A percentile compares a stretch with the other conserved stretches of the same genome.
These are phyloP conservation scores for Homarus gammarus DNA, from an alignment of 2,888 invertebrate species.

Conservation along the genomic window DNA sequence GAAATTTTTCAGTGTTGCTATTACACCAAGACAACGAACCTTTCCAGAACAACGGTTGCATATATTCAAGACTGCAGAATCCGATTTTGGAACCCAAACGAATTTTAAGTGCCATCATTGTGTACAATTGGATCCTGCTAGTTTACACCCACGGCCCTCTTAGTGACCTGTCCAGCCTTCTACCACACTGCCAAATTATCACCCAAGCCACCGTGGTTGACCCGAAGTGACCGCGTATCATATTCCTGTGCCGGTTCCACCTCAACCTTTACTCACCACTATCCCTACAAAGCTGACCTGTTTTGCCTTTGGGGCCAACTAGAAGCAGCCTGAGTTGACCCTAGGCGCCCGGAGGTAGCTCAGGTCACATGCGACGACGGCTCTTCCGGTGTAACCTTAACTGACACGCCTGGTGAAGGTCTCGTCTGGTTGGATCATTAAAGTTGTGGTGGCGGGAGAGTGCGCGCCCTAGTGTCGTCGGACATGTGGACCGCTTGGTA, in stretches of 20 bases:
- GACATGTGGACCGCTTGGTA: constrained; percentile 37
- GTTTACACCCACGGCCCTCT: neutral
- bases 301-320: constrained; percentile 2
- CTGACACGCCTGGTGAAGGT: constrained; percentile 17
- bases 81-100: constrained; percentile 19
- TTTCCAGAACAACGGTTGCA: constrained; percentile 15
- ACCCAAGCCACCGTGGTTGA: constrained; percentile 30
- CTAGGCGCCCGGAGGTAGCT: constrained; percentile 8
- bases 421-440: constrained; percentile 29
- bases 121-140: constrained; percentile 12
- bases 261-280: neutral
- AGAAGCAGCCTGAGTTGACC: neutral
- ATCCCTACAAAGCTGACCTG: neutral
- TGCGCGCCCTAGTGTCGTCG: constrained; percentile 38
- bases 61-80: constrained; percentile 1
- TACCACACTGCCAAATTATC: constrained; percentile 45
- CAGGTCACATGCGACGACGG: constrained; percentile 25
- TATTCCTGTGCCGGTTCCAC: constrained; percentile 16
- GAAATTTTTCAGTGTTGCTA: constrained; percentile 48
- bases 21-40: constrained; percentile 55
- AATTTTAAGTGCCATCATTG: constrained; percentile 47
- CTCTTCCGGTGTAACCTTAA: constrained; percentile 8
- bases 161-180: constrained; percentile 33
- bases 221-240: constrained; percentile 38
- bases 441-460: constrained; percentile 48